These are phyloP conservation scores for Acleris literana DNA, from an alignment of 2,888 invertebrate species.

Conservation along the genomic window DNA sequence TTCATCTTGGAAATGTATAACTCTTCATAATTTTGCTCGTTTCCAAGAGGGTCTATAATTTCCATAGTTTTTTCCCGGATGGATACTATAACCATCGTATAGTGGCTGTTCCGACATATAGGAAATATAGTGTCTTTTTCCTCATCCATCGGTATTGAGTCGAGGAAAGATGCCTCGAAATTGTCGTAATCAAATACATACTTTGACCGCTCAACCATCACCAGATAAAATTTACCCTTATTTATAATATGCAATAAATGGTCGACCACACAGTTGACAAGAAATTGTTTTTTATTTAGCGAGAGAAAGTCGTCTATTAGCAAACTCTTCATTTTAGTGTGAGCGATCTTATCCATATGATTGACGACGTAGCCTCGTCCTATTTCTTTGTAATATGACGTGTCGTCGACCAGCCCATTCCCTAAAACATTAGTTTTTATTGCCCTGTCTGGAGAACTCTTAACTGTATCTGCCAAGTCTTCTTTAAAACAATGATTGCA, in stretches of 20 bases:
- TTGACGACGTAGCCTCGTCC: constrained; percentile 3
- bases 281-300: background rate
- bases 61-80: too few species aligned
- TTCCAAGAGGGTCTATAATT: too few species aligned
- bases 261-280: background rate
- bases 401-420: background rate
- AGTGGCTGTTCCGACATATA: background rate
- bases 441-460: background rate
- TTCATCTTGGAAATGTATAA: too few species aligned
- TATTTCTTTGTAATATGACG: background rate
- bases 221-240: background rate
- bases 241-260: background rate
- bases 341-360: background rate
- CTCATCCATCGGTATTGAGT: background rate
- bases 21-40: too few species aligned
- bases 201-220: background rate
- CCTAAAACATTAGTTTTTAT: background rate
- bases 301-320: background rate
- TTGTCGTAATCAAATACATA: background rate
- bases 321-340: background rate
- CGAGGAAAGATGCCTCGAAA: background rate
- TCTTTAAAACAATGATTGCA: constrained; percentile 3
- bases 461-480: background rate
- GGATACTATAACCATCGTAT: background rate
- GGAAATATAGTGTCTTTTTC: constrained; percentile 4